Conservation (phyloP, 2,888 invertebrate species). For the Teleiodes luculella region DNA sequence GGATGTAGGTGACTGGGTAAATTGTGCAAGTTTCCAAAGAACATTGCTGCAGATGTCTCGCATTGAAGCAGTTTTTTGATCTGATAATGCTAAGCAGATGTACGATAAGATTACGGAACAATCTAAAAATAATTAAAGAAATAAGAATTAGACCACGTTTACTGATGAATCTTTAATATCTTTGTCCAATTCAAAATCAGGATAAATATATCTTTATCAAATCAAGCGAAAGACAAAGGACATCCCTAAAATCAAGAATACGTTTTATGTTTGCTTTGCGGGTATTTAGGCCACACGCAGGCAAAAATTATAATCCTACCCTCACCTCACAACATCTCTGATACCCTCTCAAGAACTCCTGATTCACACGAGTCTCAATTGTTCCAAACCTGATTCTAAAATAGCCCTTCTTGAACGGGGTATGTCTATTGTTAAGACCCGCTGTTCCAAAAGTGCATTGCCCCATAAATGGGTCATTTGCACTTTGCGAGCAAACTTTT, state of each 20-base stretch:
- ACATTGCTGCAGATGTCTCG: conserved; percentile 10
- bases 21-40: background rate
- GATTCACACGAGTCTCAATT: conserved; percentile 19
- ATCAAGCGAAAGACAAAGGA: too few relatives aligned
- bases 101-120: too few relatives aligned
- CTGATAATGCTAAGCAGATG: too few relatives aligned
- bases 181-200: too few relatives aligned
- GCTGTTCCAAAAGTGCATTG: conserved; percentile 41
- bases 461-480: conserved; percentile 45
- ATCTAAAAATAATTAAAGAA: too few relatives aligned
- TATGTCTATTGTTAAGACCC: conserved; percentile 37
- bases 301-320: background rate
- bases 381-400: conserved; percentile 35
- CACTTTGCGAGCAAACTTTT: conserved; percentile 18
- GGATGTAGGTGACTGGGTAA: conserved; percentile 23
- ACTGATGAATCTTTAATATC: too few relatives aligned
- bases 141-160: too few relatives aligned
- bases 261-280: too few relatives aligned
- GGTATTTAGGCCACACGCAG: too few relatives aligned
- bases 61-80: background rate
- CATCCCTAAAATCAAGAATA: too few relatives aligned
- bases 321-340: conserved; percentile 13
- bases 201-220: too few relatives aligned
- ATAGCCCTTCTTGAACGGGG: conserved; percentile 36
- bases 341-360: conserved; percentile 23